Base-by-base conservation (phyloP, 2,888 invertebrate genomes). In the Drosophila pegasa region DNA sequence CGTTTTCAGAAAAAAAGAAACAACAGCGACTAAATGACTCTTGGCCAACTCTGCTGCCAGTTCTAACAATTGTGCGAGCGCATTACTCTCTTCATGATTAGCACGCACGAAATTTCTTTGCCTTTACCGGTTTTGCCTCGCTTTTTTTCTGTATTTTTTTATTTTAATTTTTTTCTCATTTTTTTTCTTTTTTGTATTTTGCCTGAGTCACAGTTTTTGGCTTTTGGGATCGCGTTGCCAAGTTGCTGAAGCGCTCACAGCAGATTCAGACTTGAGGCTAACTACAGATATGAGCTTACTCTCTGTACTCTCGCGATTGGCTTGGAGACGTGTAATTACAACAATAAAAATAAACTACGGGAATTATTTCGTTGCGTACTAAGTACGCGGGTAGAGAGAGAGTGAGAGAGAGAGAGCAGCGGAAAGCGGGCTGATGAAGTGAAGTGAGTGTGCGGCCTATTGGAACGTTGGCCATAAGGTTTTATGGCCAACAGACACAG, bases 341-440 rank as follows among this genome's bases (percentile, higher is more conserved):
- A 84, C 75, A 88, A 84, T 84, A 87, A 88, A 84, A 87, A 85
- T 82, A 87, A 84, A 87, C 88, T 84, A 77, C 80, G 67, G 77
- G 67, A 86, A 87, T 84, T 87, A 86, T 82, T 86, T 80, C 72
- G 66, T 75, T 71, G 83, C 83, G 79, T 81, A 75, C 85, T 78
- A 68, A 80, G 85, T 75, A 71, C 64, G 51, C 27, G 29, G 41
- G 50, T 35, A 79, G 43, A 31, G 10, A 33, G 41, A 52, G 57
- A 27, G 10, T 5, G 33, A 40, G 25, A 20, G 6, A 22, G 9
- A 27, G 40, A 38, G 29, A 35, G n/a, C 12, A 31, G 33, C 14
- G 51, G n/a, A n/a, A 52, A 43, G 25, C 40, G 40, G 48, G 9
- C 31, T 10, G 20, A 25, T n/a, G 37, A 45, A 50, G 43, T 37